Conservation (phyloP, 2,113 vertebrate genomes). For the Tursiops truncatus region DNA sequence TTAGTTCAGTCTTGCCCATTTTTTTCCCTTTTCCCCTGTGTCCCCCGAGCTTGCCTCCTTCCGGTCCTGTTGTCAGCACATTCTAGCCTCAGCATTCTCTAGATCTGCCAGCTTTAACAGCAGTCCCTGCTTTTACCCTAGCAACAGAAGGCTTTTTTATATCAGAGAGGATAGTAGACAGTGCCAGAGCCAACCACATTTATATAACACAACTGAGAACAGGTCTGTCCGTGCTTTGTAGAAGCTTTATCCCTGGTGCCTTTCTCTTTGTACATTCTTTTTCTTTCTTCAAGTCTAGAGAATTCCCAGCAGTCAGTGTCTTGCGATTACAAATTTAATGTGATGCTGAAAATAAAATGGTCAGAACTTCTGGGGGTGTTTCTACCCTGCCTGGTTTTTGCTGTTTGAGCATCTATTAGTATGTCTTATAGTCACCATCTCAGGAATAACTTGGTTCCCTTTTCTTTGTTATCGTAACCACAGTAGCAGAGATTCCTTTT, state of each 20-base stretch:
- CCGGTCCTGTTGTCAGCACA: background rate
- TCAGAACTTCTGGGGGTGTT: background rate
- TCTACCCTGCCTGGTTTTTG: background rate
- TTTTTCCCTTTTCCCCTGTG: background rate
- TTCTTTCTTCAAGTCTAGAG: background rate
- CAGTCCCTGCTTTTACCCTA: conserved; percentile 34
- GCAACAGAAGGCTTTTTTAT: conserved; percentile 33
- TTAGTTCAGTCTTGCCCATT: background rate
- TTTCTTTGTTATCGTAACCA: background rate
- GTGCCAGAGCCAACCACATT: conserved; percentile 9
- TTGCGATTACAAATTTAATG: background rate
- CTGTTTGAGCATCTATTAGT: background rate
- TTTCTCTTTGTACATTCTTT: background rate
- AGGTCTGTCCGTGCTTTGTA: background rate
- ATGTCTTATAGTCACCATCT: background rate
- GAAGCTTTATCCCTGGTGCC: background rate
- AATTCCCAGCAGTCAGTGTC: background rate
- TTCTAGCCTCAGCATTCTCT: conserved; percentile 30
- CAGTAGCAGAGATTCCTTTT: background rate
- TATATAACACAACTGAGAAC: conserved; percentile 1
- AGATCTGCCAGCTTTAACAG: background rate
- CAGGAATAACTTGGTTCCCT: background rate
- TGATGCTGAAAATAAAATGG: background rate
- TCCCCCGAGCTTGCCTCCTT: conserved; percentile 35
- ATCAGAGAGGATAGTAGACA: background rate